Percentiles rank a stretch among this genome's conserved stretches.
Evolutionary conservation across 2,888 invertebrate species (phyloP).

Genomic region (Philereme vetulata): DNA sequence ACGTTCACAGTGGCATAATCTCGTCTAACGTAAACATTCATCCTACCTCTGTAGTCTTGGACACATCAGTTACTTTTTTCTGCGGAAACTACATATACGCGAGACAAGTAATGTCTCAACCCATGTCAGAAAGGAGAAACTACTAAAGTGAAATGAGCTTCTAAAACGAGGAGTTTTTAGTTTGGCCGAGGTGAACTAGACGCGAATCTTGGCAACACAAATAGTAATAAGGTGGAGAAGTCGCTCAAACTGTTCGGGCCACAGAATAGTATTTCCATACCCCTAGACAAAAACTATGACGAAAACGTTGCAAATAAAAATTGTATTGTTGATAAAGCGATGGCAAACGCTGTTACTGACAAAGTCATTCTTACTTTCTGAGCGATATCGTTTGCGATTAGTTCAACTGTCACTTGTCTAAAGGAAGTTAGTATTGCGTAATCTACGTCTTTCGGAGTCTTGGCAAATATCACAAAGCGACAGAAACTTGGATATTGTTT

Average conservation of each 20-base stretch:
- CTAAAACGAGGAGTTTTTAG: conserved; percentile 36
- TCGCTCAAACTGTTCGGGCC: conserved; percentile 57
- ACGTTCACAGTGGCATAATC: no score
- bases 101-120: conserved; percentile 1
- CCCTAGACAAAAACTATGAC: not conserved
- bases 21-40: no score
- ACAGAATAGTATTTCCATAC: not conserved
- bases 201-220: conserved; percentile 67
- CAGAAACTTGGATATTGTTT: conserved; percentile 74
- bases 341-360: not conserved
- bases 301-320: not conserved
- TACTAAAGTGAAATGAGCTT: conserved; percentile 30
- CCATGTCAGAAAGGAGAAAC: conserved; percentile 22
- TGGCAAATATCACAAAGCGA: conserved; percentile 75
- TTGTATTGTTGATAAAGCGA: not conserved
- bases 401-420: conserved; percentile 11
- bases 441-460: conserved; percentile 55
- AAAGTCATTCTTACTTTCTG: not conserved
- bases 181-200: conserved; percentile 48
- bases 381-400: conserved; percentile 7
- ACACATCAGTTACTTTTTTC: no score
- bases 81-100: no score
- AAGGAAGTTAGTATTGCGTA: conserved; percentile 3
- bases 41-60: no score
- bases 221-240: conserved; percentile 76